These are phyloP conservation scores for Xylocopa sonorina DNA, from an alignment of 1,140 invertebrate genomes.

Conservation along the genomic window DNA sequence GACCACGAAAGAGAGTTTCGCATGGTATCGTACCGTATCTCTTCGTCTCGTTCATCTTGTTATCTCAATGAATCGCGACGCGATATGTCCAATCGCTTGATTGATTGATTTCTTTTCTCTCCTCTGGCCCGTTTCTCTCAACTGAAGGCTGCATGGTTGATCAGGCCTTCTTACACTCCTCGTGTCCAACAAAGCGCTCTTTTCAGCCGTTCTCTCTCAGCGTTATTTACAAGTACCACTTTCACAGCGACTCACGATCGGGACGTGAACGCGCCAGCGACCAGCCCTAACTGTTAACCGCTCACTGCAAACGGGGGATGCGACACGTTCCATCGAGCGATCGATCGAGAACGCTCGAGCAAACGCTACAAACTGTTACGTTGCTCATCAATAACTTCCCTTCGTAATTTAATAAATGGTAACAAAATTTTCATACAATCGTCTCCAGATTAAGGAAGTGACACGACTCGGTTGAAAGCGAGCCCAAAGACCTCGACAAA, in stretches of 20 bases:
- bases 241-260: constrained; percentile 27
- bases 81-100: background rate
- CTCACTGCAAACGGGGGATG: background rate
- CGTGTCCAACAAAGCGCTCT: constrained; percentile 50
- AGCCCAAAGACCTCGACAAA: too few relatives aligned
- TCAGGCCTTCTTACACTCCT: constrained; percentile 72
- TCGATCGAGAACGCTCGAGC: background rate
- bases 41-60: constrained; percentile 5
- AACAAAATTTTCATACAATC: too few relatives aligned
- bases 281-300: background rate
- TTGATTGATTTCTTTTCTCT: constrained; percentile 3
- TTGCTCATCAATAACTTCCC: too few relatives aligned
- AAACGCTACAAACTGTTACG: background rate
- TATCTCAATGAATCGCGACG: constrained; percentile 8
- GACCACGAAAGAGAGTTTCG: constrained; percentile 43
- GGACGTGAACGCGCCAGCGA: constrained; percentile 16
- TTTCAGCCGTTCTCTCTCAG: constrained; percentile 43
- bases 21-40: background rate
- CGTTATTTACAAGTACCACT: constrained; percentile 51
- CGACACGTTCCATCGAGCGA: background rate
- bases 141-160: constrained; percentile 77
- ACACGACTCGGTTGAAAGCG: too few relatives aligned
- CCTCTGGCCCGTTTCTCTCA: constrained; percentile 42
- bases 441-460: too few relatives aligned
- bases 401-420: too few relatives aligned